Percentiles rank a stretch among this genome's conserved stretches.
Conservation (phyloP, 2,797 vertebrate species). For the Vireo griseus region DNA sequence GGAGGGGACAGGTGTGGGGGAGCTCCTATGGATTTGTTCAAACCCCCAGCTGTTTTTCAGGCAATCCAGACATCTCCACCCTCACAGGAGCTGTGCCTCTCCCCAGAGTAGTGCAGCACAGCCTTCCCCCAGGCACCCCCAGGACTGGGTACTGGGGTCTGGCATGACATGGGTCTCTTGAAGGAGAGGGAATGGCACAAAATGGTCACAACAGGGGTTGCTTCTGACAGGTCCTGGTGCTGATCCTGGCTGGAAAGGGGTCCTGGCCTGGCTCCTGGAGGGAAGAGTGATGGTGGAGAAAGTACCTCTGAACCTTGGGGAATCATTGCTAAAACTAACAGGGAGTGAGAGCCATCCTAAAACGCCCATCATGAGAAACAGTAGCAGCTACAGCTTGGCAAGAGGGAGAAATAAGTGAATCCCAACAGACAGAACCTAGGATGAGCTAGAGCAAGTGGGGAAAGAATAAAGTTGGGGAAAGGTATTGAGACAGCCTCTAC, state of each 20-base stretch:
- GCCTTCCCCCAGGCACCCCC: rapidly evolving
- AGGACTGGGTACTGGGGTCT: neutral
- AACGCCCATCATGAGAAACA: neutral
- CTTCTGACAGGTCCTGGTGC: neutral
- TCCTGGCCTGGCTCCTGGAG: neutral
- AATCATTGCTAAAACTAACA: neutral
- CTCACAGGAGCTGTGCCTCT: neutral
- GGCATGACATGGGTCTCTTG: rapidly evolving
- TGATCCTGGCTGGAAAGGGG: neutral
- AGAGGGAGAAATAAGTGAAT: neutral
- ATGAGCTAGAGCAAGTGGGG: neutral
- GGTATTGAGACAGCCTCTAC: neutral
- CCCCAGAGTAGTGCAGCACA: neutral
- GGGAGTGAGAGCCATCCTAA: neutral
- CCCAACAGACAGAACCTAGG: neutral
- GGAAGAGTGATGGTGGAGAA: neutral
- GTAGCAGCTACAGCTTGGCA: neutral
- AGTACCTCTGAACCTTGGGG: neutral
- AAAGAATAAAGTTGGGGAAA: neutral
- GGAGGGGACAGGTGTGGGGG: rapidly evolving
- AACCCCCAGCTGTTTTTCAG: neutral
- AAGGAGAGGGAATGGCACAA: neutral
- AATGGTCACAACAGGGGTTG: neutral
- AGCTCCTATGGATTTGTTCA: neutral
- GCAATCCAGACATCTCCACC: neutral